A percentile compares a stretch with the other conserved stretches of the same genome.
Evolutionary conservation across 2,797 vertebrate species (phyloP).

Genomic region (Crax fasciolata): DNA sequence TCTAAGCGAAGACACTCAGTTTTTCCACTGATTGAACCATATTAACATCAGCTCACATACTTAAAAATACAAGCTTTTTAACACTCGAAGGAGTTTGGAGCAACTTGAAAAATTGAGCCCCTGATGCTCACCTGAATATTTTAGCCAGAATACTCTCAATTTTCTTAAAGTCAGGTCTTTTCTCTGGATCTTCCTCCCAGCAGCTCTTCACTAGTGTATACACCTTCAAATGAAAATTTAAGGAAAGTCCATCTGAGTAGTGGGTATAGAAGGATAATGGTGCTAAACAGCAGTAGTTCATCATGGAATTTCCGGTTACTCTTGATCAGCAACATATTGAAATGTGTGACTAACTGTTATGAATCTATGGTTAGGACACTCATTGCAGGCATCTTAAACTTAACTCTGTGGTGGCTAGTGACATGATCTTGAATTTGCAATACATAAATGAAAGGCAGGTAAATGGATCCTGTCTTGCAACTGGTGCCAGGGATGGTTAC

Average conservation of each 20-base stretch:
- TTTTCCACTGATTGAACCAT: constrained; percentile 9
- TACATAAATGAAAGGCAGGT: constrained; percentile 22
- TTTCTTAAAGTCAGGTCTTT: constrained; percentile 95
- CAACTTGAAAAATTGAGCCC: not conserved
- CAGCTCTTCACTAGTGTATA: constrained; percentile 91
- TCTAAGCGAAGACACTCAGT: not conserved
- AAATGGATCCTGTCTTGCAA: not conserved
- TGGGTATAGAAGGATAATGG: not conserved
- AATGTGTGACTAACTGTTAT: constrained; percentile 47
- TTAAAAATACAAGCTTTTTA: constrained; percentile 26
- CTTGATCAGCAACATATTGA: constrained; percentile 47
- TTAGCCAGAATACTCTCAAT: constrained; percentile 91
- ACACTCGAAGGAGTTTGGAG: not conserved
- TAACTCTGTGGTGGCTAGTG: constrained; percentile 29
- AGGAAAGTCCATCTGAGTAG: not conserved
- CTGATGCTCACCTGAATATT: constrained; percentile 91
- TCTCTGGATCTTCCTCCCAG: constrained; percentile 99
- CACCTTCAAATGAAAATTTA: constrained; percentile 83
- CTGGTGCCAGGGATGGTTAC: not conserved
- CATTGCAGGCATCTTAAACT: constrained; percentile 11
- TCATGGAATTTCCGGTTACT: constrained; percentile 42
- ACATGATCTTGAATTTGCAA: constrained; percentile 20
- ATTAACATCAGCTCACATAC: not conserved
- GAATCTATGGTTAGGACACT: constrained; percentile 44
- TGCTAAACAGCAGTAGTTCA: not conserved